Evolutionary conservation across 2,888 invertebrate species (phyloP).

Genomic region (Stenodema calcarata): DNA sequence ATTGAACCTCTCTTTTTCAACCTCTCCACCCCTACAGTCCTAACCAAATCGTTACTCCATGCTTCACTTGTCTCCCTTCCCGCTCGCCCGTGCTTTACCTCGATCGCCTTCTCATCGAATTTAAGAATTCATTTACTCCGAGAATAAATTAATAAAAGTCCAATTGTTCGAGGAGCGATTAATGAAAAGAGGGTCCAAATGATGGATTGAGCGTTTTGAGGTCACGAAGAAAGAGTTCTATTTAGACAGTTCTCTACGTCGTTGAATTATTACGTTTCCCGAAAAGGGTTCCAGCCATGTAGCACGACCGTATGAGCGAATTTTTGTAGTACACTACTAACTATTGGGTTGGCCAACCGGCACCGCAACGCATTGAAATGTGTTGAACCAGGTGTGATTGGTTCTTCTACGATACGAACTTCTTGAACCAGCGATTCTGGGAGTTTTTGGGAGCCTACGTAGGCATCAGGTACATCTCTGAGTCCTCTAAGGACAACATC

Average conservation of each 20-base stretch:
- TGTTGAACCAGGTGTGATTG: too few species aligned
- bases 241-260: not conserved
- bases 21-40: not conserved
- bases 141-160: conserved; percentile 48
- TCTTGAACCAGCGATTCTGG: too few species aligned
- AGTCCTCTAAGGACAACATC: too few species aligned
- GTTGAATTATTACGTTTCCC: too few species aligned
- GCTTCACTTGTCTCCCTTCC: conserved; percentile 25
- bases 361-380: too few species aligned
- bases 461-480: too few species aligned
- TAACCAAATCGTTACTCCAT: not conserved
- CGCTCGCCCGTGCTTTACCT: not conserved
- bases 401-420: too few species aligned
- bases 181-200: conserved; percentile 30
- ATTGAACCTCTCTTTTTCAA: conserved; percentile 33
- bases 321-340: too few species aligned
- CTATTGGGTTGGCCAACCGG: too few species aligned
- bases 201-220: conserved; percentile 1
- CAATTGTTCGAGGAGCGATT: conserved; percentile 46
- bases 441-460: too few species aligned
- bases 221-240: not conserved
- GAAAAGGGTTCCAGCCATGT: too few species aligned
- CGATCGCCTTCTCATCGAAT: not conserved
- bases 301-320: too few species aligned
- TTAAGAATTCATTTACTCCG: conserved; percentile 46